A percentile compares a stretch with the other conserved stretches of the same genome.
phyloP scores from a whole-genome alignment of 2,888 invertebrate species.

The Nebria brevicollis region DNA sequence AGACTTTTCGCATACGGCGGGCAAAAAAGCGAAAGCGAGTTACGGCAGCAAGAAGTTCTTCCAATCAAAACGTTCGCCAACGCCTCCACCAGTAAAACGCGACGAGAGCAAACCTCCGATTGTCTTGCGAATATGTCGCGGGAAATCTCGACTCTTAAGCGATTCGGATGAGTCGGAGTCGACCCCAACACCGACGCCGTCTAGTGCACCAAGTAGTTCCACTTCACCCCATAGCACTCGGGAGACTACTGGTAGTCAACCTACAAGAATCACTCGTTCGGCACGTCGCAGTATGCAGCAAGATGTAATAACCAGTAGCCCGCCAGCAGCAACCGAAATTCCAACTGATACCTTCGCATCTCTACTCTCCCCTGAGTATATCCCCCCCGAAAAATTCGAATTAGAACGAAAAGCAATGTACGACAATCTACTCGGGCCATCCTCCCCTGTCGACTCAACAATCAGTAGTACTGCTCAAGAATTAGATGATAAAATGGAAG shows the following conservation, averaged over 20 bases:
- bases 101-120: conserved; percentile 74
- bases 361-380: conserved; percentile 62
- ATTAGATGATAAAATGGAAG: conserved; percentile 60
- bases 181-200: conserved; percentile 67
- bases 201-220: conserved; percentile 60
- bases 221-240: conserved; percentile 61
- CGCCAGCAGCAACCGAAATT: conserved; percentile 58
- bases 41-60: conserved; percentile 60
- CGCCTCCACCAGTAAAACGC: conserved; percentile 44
- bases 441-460: conserved; percentile 52
- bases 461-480: conserved; percentile 55
- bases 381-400: conserved; percentile 63
- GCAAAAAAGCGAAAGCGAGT: conserved; percentile 55
- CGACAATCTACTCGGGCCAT: conserved; percentile 60
- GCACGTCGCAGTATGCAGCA: conserved; percentile 62
- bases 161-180: conserved; percentile 62
- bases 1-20: conserved; percentile 41
- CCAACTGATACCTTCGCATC: conserved; percentile 53
- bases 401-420: conserved; percentile 62
- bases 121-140: conserved; percentile 87
- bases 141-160: conserved; percentile 67
- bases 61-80: conserved; percentile 55
- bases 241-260: conserved; percentile 53
- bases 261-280: conserved; percentile 60
- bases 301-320: conserved; percentile 59